Evolutionary conservation across 2,113 vertebrate genomes (phyloP).

Genomic region (Leucoraja erinaceus): DNA sequence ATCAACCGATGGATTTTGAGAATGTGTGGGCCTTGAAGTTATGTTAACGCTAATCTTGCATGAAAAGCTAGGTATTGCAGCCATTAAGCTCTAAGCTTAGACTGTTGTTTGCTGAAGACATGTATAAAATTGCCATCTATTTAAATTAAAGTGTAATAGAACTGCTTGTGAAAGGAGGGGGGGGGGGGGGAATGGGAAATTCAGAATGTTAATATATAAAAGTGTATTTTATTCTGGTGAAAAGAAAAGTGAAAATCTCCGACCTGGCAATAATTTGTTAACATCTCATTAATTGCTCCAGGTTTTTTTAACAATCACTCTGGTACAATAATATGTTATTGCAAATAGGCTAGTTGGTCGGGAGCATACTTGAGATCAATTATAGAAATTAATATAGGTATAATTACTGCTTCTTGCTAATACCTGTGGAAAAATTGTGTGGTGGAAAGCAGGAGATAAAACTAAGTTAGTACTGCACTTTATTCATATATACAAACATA

Average conservation of each 20-base stretch:
- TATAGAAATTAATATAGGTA: constrained; percentile 8
- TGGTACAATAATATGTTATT: not conserved
- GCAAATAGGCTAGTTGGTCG: not conserved
- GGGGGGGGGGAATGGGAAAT: not conserved
- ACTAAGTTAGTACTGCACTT: constrained; percentile 21
- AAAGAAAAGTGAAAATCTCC: not conserved
- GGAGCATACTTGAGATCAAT: not conserved
- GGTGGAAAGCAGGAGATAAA: constrained; percentile 8
- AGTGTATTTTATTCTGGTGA: constrained; percentile 8
- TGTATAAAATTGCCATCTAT: constrained; percentile 11
- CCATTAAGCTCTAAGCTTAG: constrained; percentile 30
- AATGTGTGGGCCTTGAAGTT: constrained; percentile 23
- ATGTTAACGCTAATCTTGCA: constrained; percentile 31
- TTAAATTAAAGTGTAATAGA: constrained; percentile 6
- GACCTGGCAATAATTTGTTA: constrained; percentile 6
- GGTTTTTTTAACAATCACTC: not conserved
- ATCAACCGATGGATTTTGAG: constrained; percentile 22
- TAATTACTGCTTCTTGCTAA: constrained; percentile 16
- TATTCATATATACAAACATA: constrained; percentile 27
- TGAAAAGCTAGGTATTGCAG: constrained; percentile 17
- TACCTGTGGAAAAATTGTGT: not conserved
- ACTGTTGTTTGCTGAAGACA: constrained; percentile 33
- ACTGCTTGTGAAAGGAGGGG: not conserved
- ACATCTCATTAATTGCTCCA: not conserved
- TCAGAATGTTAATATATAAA: not conserved